Conservation (phyloP, 2,888 invertebrate genomes). For the Drosophila rellima region DNA sequence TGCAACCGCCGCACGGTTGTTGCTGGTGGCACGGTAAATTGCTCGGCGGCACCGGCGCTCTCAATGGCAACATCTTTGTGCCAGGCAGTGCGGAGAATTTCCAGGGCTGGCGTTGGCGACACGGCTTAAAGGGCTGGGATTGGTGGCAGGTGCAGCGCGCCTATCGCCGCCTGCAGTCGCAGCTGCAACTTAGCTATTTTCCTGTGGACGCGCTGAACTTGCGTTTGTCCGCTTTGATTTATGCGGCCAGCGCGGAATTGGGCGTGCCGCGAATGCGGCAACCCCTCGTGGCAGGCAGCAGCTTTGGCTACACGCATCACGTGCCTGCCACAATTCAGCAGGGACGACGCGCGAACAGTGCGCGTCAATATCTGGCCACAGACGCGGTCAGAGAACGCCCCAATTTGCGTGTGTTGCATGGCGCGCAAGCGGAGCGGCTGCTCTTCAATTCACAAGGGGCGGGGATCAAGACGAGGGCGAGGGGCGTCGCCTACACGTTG, state of each 20-base stretch:
- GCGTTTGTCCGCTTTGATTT: constrained; percentile 86
- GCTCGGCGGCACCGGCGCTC: constrained; percentile 88
- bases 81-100: constrained; percentile 87
- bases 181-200: constrained; percentile 85
- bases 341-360: constrained; percentile 87
- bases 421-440: constrained; percentile 56
- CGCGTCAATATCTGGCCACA: constrained; percentile 87
- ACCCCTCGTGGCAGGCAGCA: constrained; percentile 86
- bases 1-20: constrained; percentile 69
- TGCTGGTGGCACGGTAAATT: constrained; percentile 89
- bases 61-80: constrained; percentile 89
- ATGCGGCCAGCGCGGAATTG: constrained; percentile 88
- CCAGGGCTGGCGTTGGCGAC: constrained; percentile 86
- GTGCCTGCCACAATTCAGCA: constrained; percentile 87
- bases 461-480: constrained; percentile 12
- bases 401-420: constrained; percentile 74
- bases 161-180: constrained; percentile 86
- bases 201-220: constrained; percentile 61
- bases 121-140: constrained; percentile 87
- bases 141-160: constrained; percentile 86
- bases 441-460: constrained; percentile 21
- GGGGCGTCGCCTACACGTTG: constrained; percentile 57
- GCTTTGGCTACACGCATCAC: constrained; percentile 87
- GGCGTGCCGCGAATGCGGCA: constrained; percentile 89
- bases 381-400: constrained; percentile 38